phyloP scores from a whole-genome alignment of 2,888 invertebrate genomes.

The Nymphalis urticae region DNA sequence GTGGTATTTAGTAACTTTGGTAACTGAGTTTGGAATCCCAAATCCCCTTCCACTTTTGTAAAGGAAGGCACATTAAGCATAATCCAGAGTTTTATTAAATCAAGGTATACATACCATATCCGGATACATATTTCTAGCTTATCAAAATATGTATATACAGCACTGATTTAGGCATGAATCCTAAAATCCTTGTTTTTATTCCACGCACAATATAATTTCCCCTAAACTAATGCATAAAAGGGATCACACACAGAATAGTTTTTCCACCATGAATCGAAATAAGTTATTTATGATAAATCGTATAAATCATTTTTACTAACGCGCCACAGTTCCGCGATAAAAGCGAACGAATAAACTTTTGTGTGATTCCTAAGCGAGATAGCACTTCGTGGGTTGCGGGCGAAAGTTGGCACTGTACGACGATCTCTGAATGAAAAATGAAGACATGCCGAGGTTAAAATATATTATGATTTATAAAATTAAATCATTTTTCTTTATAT shows the following conservation, averaged over 20 bases:
- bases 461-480: not conserved
- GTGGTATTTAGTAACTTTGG: no score
- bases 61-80: no score
- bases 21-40: no score
- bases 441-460: constrained; percentile 25
- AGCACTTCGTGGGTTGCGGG: constrained; percentile 50
- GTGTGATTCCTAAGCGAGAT: constrained; percentile 75
- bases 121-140: no score
- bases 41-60: no score
- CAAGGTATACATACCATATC: no score
- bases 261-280: constrained; percentile 65
- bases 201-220: constrained; percentile 48
- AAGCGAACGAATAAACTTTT: constrained; percentile 77
- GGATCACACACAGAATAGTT: constrained; percentile 55
- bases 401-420: constrained; percentile 36
- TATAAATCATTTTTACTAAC: constrained; percentile 78
- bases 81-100: no score
- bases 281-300: constrained; percentile 80
- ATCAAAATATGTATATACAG: no score
- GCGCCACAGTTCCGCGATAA: constrained; percentile 72
- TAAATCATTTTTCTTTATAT: not conserved
- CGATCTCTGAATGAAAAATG: constrained; percentile 21
- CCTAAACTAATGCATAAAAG: constrained; percentile 47
- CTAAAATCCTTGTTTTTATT: not conserved
- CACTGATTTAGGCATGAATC: not conserved